Conservation (phyloP, 2,113 vertebrate genomes). For the Trichechus manatus region DNA sequence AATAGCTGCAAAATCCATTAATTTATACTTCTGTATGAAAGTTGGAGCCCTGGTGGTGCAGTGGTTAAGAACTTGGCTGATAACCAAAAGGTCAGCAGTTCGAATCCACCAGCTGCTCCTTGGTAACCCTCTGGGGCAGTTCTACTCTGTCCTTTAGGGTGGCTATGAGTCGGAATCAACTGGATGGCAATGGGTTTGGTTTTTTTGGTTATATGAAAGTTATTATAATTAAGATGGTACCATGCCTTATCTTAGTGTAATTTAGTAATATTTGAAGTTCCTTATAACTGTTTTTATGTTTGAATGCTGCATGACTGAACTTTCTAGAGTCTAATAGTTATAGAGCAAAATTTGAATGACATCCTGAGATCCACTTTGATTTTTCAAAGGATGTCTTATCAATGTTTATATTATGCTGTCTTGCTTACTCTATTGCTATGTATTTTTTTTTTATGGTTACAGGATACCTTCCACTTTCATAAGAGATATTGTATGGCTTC, state of each 20-base stretch:
- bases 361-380: not conserved
- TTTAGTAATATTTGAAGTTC: constrained; percentile 26
- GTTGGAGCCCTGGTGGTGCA: no score
- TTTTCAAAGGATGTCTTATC: not conserved
- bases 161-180: no score
- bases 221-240: constrained; percentile 31
- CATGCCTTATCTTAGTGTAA: not conserved
- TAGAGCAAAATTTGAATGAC: constrained; percentile 30
- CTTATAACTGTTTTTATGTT: constrained; percentile 34
- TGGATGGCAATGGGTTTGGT: no score
- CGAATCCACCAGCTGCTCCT: no score
- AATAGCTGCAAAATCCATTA: no score
- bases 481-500: not conserved
- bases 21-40: no score
- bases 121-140: no score
- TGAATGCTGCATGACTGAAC: constrained; percentile 7
- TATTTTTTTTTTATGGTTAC: constrained; percentile 17
- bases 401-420: not conserved
- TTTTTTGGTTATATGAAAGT: not conserved
- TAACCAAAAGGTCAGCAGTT: no score
- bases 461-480: constrained; percentile 10
- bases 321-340: constrained; percentile 44
- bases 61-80: no score
- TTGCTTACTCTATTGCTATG: not conserved
- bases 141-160: no score